These are phyloP conservation scores for Colistium nudipinnis DNA, from an alignment of 2,113 vertebrate genomes.

Conservation along the genomic window DNA sequence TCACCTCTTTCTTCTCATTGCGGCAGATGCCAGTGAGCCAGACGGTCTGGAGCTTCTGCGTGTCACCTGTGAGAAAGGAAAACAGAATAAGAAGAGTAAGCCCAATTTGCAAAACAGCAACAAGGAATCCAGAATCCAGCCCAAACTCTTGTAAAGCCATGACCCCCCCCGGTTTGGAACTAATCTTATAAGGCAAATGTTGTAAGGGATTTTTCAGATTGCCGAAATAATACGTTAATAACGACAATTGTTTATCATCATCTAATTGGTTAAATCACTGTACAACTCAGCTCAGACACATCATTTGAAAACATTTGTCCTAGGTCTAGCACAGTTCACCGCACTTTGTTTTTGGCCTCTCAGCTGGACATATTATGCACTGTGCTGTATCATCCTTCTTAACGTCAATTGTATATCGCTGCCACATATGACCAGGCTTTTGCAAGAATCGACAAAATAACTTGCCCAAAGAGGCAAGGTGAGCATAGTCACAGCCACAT, in stretches of 20 bases:
- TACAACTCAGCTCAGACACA: not conserved
- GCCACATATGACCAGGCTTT: constrained; percentile 12
- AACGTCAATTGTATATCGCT: constrained; percentile 10
- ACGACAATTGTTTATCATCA: not conserved
- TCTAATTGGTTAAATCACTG: not conserved
- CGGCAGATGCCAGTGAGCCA: constrained; percentile 98
- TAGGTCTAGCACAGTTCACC: not conserved
- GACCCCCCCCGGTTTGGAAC: too few species aligned
- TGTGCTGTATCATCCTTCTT: not conserved
- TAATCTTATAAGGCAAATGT: too few species aligned
- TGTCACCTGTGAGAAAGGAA: constrained; percentile 85
- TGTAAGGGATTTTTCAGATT: too few species aligned
- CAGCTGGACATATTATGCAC: not conserved
- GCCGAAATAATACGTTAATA: too few species aligned
- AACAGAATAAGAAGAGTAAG: not conserved
- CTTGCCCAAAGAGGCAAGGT: too few species aligned
- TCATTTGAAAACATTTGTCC: too few species aligned
- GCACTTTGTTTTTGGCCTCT: not conserved
- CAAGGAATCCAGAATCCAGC: too few species aligned
- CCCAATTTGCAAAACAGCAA: constrained; percentile 11
- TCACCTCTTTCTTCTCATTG: constrained; percentile 98
- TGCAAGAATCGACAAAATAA: not conserved
- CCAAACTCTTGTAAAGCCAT: too few species aligned
- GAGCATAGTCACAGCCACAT: too few species aligned
- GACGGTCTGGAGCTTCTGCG: constrained; percentile 95